Percentiles rank a stretch among this genome's conserved stretches.
These are phyloP conservation scores for Drosophila subobscura DNA, from an alignment of 1,140 invertebrate species.

Conservation along the genomic window DNA sequence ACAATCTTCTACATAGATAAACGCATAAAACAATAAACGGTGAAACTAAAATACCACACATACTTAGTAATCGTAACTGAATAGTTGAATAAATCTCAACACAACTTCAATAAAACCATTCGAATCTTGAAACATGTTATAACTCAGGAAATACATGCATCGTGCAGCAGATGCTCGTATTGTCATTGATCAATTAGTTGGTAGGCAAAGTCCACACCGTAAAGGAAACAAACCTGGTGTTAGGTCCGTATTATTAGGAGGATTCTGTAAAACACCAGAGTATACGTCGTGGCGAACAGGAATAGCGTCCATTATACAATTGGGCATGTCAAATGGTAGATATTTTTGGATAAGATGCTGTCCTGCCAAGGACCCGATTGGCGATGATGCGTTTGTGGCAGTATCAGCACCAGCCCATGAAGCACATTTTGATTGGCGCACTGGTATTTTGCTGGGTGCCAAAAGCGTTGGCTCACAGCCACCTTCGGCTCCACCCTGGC, in stretches of 20 bases:
- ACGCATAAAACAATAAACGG: too few species aligned
- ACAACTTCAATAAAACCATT: too few species aligned
- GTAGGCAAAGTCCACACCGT: neutral
- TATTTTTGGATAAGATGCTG: constrained; percentile 11
- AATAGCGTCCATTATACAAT: constrained; percentile 18
- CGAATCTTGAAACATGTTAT: too few species aligned
- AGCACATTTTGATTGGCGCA: constrained; percentile 85
- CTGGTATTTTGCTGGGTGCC: constrained; percentile 75
- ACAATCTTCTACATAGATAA: too few species aligned
- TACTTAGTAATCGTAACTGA: too few species aligned
- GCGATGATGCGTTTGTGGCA: constrained; percentile 13
- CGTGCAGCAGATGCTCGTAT: too few species aligned
- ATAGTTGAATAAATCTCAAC: too few species aligned
- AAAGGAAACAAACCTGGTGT: constrained; percentile 83
- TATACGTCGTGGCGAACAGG: constrained; percentile 27
- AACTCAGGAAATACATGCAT: too few species aligned
- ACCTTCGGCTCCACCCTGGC: constrained; percentile 19
- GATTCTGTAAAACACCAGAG: constrained; percentile 54
- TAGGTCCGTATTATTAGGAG: constrained; percentile 74
- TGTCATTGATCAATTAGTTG: too few species aligned
- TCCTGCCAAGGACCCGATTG: constrained; percentile 8
- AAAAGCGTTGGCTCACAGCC: constrained; percentile 35
- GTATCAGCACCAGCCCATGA: constrained; percentile 85
- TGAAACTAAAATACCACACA: too few species aligned
- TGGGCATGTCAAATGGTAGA: constrained; percentile 11